Evolutionary conservation across 2,797 vertebrate species (phyloP).

Genomic region (Lepilemur ruficaudatus): DNA sequence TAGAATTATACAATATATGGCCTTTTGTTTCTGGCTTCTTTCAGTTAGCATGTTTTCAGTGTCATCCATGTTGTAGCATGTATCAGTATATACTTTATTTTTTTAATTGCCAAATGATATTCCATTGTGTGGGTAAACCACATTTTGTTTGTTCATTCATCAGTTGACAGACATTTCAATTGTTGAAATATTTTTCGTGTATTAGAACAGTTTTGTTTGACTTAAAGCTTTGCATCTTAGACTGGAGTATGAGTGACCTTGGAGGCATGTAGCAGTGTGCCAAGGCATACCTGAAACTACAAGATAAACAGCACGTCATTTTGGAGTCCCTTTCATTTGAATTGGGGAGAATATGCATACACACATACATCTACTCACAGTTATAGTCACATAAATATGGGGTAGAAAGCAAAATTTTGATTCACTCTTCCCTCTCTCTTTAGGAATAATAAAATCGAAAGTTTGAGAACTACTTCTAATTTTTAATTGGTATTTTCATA

Average conservation of each 20-base stretch:
- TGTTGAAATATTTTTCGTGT: background rate
- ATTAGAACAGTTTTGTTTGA: background rate
- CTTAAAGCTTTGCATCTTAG: background rate
- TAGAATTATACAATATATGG: background rate
- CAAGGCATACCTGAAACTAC: background rate
- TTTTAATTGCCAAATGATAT: background rate
- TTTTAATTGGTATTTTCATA: conserved; percentile 25
- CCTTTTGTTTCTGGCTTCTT: background rate
- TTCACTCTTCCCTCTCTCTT: background rate
- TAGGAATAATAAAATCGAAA: background rate
- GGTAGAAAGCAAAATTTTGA: background rate
- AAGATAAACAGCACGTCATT: background rate
- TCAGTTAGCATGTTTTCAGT: background rate
- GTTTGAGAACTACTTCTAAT: background rate
- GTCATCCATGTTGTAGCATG: background rate
- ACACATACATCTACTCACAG: background rate
- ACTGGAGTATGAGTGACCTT: background rate
- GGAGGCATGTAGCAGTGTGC: background rate
- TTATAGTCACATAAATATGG: background rate
- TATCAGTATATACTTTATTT: background rate
- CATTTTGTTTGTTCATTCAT: conserved; percentile 14
- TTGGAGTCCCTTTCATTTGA: conserved; percentile 22
- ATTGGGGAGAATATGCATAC: background rate
- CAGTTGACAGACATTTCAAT: background rate
- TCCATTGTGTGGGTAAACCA: background rate